phyloP scores from a whole-genome alignment of 1,140 invertebrate species.

The Temnothorax longispinosus region DNA sequence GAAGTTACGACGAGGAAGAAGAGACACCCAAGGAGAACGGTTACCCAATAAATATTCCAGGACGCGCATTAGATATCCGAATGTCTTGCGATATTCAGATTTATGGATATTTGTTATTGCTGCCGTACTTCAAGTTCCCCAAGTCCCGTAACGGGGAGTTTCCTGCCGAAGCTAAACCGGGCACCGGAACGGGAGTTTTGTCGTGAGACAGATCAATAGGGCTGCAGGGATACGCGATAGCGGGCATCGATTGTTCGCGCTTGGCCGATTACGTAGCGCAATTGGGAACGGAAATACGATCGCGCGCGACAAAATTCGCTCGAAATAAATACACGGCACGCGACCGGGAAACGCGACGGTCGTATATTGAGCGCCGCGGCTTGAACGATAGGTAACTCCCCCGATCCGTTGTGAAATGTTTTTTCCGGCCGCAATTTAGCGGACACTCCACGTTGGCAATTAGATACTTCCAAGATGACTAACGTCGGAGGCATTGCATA shows the following conservation, averaged over 20 bases:
- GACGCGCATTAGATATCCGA: constrained; percentile 9
- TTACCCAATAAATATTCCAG: constrained; percentile 11
- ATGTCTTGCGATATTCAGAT: constrained; percentile 15
- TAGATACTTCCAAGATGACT: background rate
- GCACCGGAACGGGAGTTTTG: constrained; percentile 7
- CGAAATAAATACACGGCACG: background rate
- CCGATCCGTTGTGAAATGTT: constrained; percentile 11
- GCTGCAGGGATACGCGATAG: background rate
- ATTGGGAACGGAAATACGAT: constrained; percentile 45
- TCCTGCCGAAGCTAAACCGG: background rate
- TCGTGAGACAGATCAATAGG: constrained; percentile 24
- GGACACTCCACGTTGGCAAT: constrained; percentile 16
- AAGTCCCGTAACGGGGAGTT: background rate
- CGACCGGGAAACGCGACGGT: background rate
- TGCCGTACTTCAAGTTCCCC: background rate
- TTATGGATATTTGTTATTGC: constrained; percentile 39
- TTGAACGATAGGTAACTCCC: background rate
- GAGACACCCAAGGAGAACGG: background rate
- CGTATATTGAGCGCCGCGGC: background rate
- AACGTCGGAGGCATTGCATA: constrained; percentile 12
- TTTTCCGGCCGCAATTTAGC: constrained; percentile 29
- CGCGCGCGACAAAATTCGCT: constrained; percentile 1
- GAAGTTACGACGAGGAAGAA: background rate
- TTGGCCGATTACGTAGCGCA: constrained; percentile 26
- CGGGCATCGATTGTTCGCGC: constrained; percentile 26